Evolutionary conservation across 1,140 invertebrate genomes (phyloP), one percentile per base, ranked within the genome.

Genomic region (Anastrepha ludens): DNA sequence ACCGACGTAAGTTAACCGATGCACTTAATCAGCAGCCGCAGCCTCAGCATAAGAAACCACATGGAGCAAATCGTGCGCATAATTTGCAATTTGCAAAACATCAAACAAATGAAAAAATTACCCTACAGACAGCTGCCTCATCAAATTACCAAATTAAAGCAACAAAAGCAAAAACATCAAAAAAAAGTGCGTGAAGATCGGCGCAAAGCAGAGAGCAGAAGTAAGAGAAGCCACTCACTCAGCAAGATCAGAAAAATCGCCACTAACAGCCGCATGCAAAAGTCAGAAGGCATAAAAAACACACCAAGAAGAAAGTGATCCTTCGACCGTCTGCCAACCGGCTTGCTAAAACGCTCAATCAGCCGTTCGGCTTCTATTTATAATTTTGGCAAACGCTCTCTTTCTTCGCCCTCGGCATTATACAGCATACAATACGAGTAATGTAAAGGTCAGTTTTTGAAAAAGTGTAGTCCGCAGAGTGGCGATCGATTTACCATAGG

Each of bases 81-180:
- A 81, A 81, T 81, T 81, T 81, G 74, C 47, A 81, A 81, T 81
- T 81, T 81, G 74, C 50, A 81, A 81, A 47, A 74, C 67, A 81
- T 55, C 47, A 81, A 81, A 81, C 15, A 81, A 50, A 58, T 2
- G 11, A 74, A 55, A 55, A 81, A 55, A 55, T 81, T 50, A 58
- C 74, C 0, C 47, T 17, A 81, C 74, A 50, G 74, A 81, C 74
- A 81, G 74, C 74, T 81, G 74, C 74, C 74, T 58, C 47, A 81
- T 81, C 74, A 81, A 47, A 50, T 81, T 81, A 55, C 74, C 74
- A 81, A 81, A 81, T 55, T 29, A 29, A 29, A 29, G 29, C 29
- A 29, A 29, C 29, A 29, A 81, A 81, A 55, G 17, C 47, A 55
- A 55, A 17, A 55, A 50, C 74, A 81, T 58, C 74, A n/a, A 55